phyloP scores from a whole-genome alignment of 1,140 invertebrate genomes.

The Zaprionus taronus region DNA sequence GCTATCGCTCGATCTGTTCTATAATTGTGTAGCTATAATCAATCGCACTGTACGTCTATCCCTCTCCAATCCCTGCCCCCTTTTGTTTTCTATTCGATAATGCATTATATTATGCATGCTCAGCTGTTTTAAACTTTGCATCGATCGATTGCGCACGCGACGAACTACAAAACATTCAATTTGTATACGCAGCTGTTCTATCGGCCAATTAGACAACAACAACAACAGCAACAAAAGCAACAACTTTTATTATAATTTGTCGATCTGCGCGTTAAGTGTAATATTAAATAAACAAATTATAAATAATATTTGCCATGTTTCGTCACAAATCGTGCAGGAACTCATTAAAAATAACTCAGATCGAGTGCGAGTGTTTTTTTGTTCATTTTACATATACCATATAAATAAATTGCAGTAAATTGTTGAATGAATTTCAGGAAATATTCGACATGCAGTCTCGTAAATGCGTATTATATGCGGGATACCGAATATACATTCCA shows the following conservation, averaged over 20 bases:
- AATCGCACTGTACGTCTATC: too few relatives aligned
- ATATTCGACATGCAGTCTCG: neutral
- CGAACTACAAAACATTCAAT: conserved; percentile 13
- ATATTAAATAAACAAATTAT: conserved; percentile 15
- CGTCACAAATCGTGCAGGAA: conserved; percentile 1
- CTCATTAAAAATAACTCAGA: neutral
- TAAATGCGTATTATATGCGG: neutral
- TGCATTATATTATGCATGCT: conserved; percentile 24
- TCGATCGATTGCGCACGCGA: conserved; percentile 24
- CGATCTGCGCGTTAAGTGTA: conserved; percentile 5
- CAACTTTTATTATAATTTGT: neutral
- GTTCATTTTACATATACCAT: neutral
- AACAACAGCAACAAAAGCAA: neutral
- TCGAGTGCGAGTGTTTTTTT: neutral
- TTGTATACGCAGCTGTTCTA: conserved; percentile 24
- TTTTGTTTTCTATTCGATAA: neutral
- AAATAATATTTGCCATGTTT: neutral
- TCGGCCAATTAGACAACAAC: conserved; percentile 25
- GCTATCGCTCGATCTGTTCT: neutral
- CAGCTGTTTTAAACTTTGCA: conserved; percentile 37
- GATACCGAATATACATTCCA: neutral
- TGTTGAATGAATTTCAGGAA: conserved; percentile 3
- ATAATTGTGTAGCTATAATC: neutral
- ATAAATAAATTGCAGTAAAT: conserved; percentile 3
- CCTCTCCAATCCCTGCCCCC: neutral